phyloP scores from a whole-genome alignment of 92 coral and sea anemone species.

The Paramuricea clavata region DNA sequence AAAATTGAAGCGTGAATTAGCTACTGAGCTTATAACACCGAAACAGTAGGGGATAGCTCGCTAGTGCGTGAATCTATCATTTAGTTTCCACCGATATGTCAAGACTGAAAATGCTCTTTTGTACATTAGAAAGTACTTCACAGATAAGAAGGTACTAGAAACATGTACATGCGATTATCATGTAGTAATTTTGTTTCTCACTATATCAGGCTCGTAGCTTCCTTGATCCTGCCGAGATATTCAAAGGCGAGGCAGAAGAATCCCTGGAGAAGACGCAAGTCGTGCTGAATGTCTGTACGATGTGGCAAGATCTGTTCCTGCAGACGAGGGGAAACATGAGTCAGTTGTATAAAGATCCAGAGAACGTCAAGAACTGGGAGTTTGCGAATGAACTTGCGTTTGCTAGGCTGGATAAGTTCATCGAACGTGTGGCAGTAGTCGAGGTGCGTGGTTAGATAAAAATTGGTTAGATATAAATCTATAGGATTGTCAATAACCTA shows the following conservation, averaged over 20 bases:
- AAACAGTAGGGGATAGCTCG: too few species aligned
- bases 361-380: slow-evolving; percentile 94
- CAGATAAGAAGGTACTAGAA: too few species aligned
- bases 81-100: too few species aligned
- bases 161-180: too few species aligned
- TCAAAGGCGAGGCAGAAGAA: slow-evolving; percentile 96
- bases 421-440: slow-evolving; percentile 84
- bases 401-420: slow-evolving; percentile 92
- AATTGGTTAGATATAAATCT: background rate
- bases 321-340: slow-evolving; percentile 85
- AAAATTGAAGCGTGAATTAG: too few species aligned
- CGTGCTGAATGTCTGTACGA: slow-evolving; percentile 81
- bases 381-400: slow-evolving; percentile 93
- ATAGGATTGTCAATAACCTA: too few species aligned
- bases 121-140: too few species aligned
- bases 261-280: slow-evolving; percentile 86
- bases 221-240: slow-evolving; percentile 96
- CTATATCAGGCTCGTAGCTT: slow-evolving; percentile 85
- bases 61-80: too few species aligned
- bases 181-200: background rate
- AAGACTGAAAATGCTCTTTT: too few species aligned
- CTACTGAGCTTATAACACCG: too few species aligned
- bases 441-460: slow-evolving; percentile 69
- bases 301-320: slow-evolving; percentile 84
- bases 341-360: slow-evolving; percentile 86